phyloP scores from a whole-genome alignment of 2,888 invertebrate species.

The Mycalesis mineus region DNA sequence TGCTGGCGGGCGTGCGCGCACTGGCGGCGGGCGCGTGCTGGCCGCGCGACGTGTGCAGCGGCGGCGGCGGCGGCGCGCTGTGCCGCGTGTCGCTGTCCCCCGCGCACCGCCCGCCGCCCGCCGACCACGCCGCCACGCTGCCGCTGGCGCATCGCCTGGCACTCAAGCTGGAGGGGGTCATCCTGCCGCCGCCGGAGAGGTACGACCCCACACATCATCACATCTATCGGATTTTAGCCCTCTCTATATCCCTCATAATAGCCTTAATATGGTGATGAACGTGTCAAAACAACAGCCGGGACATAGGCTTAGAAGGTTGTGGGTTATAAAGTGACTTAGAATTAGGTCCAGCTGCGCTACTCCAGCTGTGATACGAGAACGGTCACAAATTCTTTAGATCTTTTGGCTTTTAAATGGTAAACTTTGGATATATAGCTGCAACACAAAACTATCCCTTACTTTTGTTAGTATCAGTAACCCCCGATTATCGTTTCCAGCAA shows the following conservation, averaged over 20 bases:
- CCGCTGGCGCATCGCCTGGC: conserved; percentile 91
- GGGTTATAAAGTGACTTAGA: too few species aligned
- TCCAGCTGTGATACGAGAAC: too few species aligned
- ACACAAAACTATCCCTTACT: too few species aligned
- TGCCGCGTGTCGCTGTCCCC: conserved; percentile 68
- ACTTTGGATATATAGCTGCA: too few species aligned
- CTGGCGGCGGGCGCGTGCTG: conserved; percentile 87
- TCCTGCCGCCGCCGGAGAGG: conserved; percentile 78
- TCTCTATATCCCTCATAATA: too few species aligned
- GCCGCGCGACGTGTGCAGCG: conserved; percentile 87
- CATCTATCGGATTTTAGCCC: background rate
- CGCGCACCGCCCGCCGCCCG: conserved; percentile 68
- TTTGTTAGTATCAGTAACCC: too few species aligned
- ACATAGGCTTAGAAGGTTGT: too few species aligned
- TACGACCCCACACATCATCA: background rate
- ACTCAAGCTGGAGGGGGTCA: conserved; percentile 95
- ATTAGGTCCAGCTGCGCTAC: too few species aligned
- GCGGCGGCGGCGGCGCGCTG: conserved; percentile 81
- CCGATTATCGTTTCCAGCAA: conserved; percentile 20
- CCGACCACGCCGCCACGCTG: conserved; percentile 91
- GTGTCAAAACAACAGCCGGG: too few species aligned
- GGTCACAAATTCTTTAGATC: too few species aligned
- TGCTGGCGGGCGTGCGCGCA: conserved; percentile 49
- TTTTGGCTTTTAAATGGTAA: too few species aligned
- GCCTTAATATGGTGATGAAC: too few species aligned